A percentile compares a stretch with the other conserved stretches of the same genome.
These are phyloP conservation scores for Steinernema carpocapsae DNA, from an alignment of 2,888 invertebrate species.

Conservation along the genomic window DNA sequence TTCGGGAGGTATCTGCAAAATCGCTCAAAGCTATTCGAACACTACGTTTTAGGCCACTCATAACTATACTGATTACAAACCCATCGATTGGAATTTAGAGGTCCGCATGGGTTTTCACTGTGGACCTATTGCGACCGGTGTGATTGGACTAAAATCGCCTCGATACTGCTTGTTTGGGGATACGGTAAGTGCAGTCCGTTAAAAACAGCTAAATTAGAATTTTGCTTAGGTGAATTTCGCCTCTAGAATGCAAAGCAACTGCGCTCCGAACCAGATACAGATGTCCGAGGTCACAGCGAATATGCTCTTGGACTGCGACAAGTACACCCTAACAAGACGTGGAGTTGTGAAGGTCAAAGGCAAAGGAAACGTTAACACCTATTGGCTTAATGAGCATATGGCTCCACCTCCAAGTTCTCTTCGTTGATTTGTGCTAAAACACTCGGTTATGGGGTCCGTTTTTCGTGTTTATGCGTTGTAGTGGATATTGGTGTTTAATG, in stretches of 20 bases:
- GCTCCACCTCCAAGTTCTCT: too few species aligned
- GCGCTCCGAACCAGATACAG: conserved; percentile 67
- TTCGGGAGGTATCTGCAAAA: conserved; percentile 51
- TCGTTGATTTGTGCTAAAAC: too few species aligned
- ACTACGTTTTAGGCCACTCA: conserved; percentile 32
- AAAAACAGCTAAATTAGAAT: not conserved
- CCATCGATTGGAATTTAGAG: conserved; percentile 57
- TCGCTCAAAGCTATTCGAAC: not conserved
- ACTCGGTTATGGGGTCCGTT: too few species aligned
- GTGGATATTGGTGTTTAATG: too few species aligned
- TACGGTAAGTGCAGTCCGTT: conserved; percentile 55
- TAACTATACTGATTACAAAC: conserved; percentile 51
- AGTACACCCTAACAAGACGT: conserved; percentile 57
- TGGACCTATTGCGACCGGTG: conserved; percentile 64
- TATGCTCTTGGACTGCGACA: conserved; percentile 47
- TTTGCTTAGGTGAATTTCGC: conserved; percentile 64
- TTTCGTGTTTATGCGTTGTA: too few species aligned
- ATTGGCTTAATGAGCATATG: conserved; percentile 67
- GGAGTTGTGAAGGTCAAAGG: conserved; percentile 67
- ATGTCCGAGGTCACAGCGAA: conserved; percentile 53
- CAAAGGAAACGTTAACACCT: conserved; percentile 66
- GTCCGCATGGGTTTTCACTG: conserved; percentile 63
- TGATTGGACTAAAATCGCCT: conserved; percentile 62
- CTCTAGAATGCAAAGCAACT: conserved; percentile 67
- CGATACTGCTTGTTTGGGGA: conserved; percentile 67